Percentiles rank a stretch among this genome's conserved stretches.
Conservation (phyloP, 37 sponge, comb jelly and placozoan genomes). For the Theonella swinhoei region DNA sequence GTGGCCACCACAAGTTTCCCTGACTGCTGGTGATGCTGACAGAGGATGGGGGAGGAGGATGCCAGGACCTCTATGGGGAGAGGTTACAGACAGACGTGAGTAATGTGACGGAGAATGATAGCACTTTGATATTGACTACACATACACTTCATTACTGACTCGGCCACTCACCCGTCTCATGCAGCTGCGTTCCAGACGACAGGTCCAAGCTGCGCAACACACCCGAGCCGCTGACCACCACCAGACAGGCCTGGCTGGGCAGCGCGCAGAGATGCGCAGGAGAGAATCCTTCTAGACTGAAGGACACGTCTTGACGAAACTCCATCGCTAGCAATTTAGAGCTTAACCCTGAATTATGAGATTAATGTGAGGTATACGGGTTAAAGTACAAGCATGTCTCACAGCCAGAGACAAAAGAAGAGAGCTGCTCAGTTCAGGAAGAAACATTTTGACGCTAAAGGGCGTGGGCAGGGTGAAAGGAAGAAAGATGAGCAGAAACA, state of each 20-base stretch:
- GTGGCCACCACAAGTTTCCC: slow-evolving; percentile 50
- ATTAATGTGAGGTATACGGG: not conserved
- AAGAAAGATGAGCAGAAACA: not conserved
- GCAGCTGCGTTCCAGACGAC: not conserved
- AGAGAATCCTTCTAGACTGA: not conserved
- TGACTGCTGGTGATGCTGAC: slow-evolving; percentile 3
- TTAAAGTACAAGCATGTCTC: not conserved
- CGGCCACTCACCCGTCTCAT: not conserved
- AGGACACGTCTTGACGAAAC: not conserved
- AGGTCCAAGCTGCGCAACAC: not conserved
- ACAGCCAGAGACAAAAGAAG: slow-evolving; percentile 51
- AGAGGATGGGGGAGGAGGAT: not conserved
- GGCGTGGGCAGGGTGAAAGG: not conserved
- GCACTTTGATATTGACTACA: no score
- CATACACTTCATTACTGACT: no score
- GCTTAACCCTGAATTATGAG: no score
- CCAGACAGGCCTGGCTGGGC: not conserved
- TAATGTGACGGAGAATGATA: no score
- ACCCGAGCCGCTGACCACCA: not conserved
- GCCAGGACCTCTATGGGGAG: not conserved
- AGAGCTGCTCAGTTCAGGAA: slow-evolving; percentile 33
- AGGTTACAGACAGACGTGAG: not conserved
- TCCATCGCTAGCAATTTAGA: no score
- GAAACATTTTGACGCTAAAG: slow-evolving; percentile 23
- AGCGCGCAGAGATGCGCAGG: not conserved